phyloP scores from a whole-genome alignment of 2,113 vertebrate species.

The Orthochromis malagaraziensis region DNA sequence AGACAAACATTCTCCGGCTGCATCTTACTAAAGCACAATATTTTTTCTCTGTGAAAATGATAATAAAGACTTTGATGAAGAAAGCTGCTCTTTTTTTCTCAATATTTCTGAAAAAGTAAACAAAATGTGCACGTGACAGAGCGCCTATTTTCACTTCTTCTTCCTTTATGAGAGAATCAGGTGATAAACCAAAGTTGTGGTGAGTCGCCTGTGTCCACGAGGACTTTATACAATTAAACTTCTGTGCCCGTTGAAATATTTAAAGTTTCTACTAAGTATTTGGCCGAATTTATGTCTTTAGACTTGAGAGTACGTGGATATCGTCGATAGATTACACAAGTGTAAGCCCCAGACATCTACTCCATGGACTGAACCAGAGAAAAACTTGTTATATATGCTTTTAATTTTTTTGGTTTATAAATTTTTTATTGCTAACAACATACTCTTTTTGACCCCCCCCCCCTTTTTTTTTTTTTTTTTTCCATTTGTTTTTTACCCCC shows the following conservation, averaged over 20 bases:
- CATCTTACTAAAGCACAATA: background rate
- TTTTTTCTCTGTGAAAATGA: background rate
- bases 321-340: background rate
- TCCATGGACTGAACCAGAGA: background rate
- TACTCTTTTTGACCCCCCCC: background rate
- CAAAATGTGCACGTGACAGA: background rate
- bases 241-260: fast-evolving
- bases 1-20: background rate
- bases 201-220: background rate
- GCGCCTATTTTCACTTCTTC: background rate
- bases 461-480: background rate
- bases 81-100: fast-evolving
- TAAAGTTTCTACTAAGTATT: background rate
- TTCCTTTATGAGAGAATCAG: background rate
- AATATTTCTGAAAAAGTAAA: background rate
- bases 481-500: too few relatives aligned
- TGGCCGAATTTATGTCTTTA: background rate
- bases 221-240: background rate
- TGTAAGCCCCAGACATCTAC: background rate
- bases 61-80: background rate
- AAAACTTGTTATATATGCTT: background rate
- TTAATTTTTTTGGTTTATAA: background rate
- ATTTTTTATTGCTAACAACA: background rate
- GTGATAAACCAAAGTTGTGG: background rate
- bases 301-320: background rate